Base-by-base conservation (phyloP, 2,797 vertebrate species). In the Ctenosaura bakeri region DNA sequence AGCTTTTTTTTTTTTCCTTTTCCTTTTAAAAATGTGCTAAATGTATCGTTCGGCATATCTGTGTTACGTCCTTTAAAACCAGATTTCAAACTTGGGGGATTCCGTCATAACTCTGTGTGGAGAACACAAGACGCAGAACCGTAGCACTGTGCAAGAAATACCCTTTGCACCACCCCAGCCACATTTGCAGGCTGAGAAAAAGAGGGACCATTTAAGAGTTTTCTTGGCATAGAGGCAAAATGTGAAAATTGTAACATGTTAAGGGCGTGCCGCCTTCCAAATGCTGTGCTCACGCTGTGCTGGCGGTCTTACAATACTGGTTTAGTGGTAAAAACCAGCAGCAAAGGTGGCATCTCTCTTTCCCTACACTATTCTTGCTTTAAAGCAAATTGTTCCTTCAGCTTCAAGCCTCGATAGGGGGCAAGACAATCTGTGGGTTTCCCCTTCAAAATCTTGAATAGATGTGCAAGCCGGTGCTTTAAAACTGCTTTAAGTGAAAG, bases 1-100 rank as follows among this genome's bases (percentile, higher is more conserved):
- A 84, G 94, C 93, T 90, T 81, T 85, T 42, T 87, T n/a, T 78
- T 22, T 1, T 7, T 0, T 18, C 52, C 9, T 73, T 18, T 10
- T 20, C 6, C 1, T 56, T 66, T 76, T 78, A 6, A 6, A 32
- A 95, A 35, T 0, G 1, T 76, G 83, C 52, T 2, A 35, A 38
- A 38, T 59, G 87, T 86, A 83, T 71, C 73, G 0, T 54, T 29
- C 4, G n/a, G n/a, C 24, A 32, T 82, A 82, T 87, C 73, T 87
- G n/a, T 29, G 73, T 56, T 78, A 26, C 71, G 56, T 46, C 13
- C 6, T 29, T 56, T 59, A 16, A 87, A 78, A 56, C 73, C 22
- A 10, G 56, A 12, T 83, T 81, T 54, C 46, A 69, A 46, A 12
- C 80, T 52, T 78, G 71, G 42, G 42, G 42, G 0, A 26, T 35